These are phyloP conservation scores for Macrochelys suwanniensis DNA, from an alignment of 2,797 vertebrate species.

Conservation along the genomic window DNA sequence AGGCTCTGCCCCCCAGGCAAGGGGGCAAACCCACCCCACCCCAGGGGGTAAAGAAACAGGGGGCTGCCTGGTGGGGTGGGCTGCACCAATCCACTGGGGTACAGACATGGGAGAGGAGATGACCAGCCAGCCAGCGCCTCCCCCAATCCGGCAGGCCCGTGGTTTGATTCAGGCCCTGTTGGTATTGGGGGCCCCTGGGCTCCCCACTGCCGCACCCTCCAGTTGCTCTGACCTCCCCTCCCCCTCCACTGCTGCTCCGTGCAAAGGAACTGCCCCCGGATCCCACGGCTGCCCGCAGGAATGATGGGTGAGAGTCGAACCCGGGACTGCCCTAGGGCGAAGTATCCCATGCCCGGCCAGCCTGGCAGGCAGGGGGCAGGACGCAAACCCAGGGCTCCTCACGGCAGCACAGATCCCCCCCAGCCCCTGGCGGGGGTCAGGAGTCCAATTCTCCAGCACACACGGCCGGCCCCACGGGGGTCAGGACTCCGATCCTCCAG, in stretches of 20 bases:
- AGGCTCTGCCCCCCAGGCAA: background rate
- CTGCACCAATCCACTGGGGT: background rate
- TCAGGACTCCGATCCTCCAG: no score
- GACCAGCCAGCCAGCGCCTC: no score
- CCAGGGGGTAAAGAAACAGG: background rate
- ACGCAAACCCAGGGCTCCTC: background rate
- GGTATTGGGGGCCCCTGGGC: accelerated
- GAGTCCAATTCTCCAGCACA: no score
- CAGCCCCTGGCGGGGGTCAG: no score
- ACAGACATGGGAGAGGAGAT: background rate
- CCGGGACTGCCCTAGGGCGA: no score
- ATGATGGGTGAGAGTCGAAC: background rate
- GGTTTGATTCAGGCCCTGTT: background rate
- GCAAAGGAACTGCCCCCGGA: background rate
- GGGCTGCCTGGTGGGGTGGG: no score
- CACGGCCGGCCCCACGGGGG: no score
- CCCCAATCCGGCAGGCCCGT: no score
- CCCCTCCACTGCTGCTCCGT: no score
- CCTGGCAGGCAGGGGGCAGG: background rate
- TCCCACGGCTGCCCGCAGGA: no score
- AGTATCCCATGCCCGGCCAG: background rate
- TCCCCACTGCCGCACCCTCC: no score
- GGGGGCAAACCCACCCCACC: accelerated
- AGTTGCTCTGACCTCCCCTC: no score
- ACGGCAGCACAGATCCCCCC: accelerated